Evolutionary conservation across 2,113 vertebrate genomes (phyloP).

Genomic region (Pavo muticus): DNA sequence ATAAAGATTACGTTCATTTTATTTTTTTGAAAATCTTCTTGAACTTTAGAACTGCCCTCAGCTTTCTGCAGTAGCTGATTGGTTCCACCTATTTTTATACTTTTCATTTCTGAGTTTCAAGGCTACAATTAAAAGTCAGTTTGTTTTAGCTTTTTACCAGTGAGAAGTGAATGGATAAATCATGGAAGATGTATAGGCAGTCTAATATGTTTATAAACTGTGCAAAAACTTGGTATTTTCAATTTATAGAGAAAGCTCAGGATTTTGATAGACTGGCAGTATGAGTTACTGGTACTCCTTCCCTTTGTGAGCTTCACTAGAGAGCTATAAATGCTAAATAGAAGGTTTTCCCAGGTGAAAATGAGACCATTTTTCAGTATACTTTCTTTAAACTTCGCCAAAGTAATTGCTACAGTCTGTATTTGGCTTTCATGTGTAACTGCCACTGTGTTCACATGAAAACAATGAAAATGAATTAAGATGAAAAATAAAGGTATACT

Average conservation of each 20-base stretch:
- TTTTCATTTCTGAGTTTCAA: conserved; percentile 35
- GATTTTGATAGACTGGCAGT: neutral
- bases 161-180: conserved; percentile 48
- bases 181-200: neutral
- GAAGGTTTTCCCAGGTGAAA: conserved; percentile 8
- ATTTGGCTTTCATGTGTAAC: neutral
- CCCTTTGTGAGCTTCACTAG: neutral
- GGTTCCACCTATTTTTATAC: conserved; percentile 49
- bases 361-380: neutral
- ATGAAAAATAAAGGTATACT: neutral
- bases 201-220: conserved; percentile 7
- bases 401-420: neutral
- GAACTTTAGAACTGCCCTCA: conserved; percentile 75
- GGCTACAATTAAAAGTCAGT: conserved; percentile 48
- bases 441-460: neutral
- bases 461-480: neutral
- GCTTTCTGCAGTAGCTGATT: conserved; percentile 57
- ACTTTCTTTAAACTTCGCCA: conserved; percentile 7
- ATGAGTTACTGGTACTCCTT: neutral
- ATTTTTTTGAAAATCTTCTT: conserved; percentile 68
- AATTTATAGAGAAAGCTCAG: neutral
- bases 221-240: neutral
- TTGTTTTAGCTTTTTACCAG: conserved; percentile 9
- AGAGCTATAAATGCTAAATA: neutral
- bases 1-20: conserved; percentile 68